These are phyloP conservation scores for Galendromus occidentalis DNA, from an alignment of 1,140 invertebrate species.

Conservation along the genomic window DNA sequence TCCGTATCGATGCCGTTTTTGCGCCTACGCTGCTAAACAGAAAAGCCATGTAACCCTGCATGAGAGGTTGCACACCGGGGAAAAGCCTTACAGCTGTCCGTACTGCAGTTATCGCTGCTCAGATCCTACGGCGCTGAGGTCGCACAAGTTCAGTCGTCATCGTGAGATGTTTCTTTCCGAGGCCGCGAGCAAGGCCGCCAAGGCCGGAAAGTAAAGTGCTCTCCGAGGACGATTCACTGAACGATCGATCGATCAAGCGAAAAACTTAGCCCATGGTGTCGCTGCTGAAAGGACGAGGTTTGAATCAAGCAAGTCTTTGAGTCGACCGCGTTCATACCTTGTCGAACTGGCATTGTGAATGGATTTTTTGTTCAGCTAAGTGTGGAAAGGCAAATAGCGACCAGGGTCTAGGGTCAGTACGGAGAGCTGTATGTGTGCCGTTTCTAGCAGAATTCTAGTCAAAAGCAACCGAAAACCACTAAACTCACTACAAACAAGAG, in stretches of 20 bases:
- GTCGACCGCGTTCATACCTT: neutral
- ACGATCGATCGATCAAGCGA: no score
- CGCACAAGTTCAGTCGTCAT: constrained; percentile 6
- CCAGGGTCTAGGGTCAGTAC: constrained; percentile 11
- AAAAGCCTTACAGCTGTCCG: constrained; percentile 10
- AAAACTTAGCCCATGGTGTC: neutral
- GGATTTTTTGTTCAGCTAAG: constrained; percentile 11
- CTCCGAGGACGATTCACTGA: no score
- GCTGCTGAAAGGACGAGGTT: constrained; percentile 5
- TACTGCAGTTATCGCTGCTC: constrained; percentile 10
- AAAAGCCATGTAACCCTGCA: constrained; percentile 11
- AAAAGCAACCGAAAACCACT: no score
- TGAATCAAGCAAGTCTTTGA: neutral
- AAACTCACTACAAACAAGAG: no score
- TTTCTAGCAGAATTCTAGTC: no score
- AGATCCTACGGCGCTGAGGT: constrained; percentile 4
- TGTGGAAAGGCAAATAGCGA: neutral
- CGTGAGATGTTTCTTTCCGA: constrained; percentile 9
- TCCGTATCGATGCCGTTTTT: constrained; percentile 5
- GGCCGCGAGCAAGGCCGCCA: neutral
- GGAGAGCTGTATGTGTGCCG: neutral
- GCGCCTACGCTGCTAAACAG: constrained; percentile 10
- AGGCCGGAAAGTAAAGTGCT: neutral
- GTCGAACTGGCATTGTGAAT: constrained; percentile 9
- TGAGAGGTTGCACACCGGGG: constrained; percentile 8